Conservation (phyloP, 2,113 vertebrate genomes). For the Neogobius melanostomus region DNA sequence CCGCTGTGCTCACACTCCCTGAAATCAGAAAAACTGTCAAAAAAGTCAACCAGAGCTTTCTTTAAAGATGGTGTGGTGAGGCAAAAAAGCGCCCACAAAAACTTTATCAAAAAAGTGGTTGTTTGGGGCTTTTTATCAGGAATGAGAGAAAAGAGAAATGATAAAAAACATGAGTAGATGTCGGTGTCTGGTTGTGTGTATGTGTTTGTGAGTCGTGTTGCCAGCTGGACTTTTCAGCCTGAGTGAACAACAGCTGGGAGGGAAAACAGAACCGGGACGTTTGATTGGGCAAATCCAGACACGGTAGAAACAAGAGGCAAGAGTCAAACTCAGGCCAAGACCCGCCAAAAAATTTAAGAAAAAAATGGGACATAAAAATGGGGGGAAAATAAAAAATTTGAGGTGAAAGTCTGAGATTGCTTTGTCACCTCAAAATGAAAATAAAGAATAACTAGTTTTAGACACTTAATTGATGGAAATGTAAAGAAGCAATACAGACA, state of each 20-base stretch:
- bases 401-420: constrained; percentile 74
- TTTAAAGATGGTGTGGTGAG: constrained; percentile 79
- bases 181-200: constrained; percentile 19
- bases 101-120: constrained; percentile 84
- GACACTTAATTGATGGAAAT: constrained; percentile 62
- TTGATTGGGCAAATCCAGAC: constrained; percentile 87
- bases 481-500: constrained; percentile 70
- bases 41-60: constrained; percentile 75
- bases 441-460: constrained; percentile 51
- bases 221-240: constrained; percentile 89
- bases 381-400: constrained; percentile 15
- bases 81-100: constrained; percentile 83
- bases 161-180: constrained; percentile 57
- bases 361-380: constrained; percentile 8
- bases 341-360: constrained; percentile 26
- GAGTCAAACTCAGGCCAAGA: constrained; percentile 48
- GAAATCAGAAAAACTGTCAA: constrained; percentile 85
- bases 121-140: constrained; percentile 87
- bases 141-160: constrained; percentile 84
- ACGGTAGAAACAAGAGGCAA: constrained; percentile 52
- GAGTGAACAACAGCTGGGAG: constrained; percentile 93
- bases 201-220: constrained; percentile 77
- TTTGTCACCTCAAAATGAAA: constrained; percentile 62
- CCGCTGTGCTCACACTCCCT: constrained; percentile 78
- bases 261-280: constrained; percentile 88